Percentiles rank a stretch among this genome's conserved stretches.
Conservation (phyloP, 1,140 invertebrate species). For the Drosophila auraria region DNA sequence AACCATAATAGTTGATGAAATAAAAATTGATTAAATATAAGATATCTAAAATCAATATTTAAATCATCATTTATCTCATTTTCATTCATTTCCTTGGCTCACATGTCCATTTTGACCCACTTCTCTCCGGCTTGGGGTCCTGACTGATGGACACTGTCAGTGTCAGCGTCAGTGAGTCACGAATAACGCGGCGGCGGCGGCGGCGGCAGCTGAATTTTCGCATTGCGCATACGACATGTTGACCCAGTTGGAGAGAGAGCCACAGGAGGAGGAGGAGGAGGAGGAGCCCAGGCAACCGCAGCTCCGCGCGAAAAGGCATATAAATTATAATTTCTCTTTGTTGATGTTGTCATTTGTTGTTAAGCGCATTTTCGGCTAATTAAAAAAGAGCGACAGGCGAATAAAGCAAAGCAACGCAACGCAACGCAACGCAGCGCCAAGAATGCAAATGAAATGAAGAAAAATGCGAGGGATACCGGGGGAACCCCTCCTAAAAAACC, state of each 20-base stretch:
- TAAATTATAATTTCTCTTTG: constrained; percentile 68
- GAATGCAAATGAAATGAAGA: constrained; percentile 79
- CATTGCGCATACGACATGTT: constrained; percentile 72
- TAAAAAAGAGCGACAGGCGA: constrained; percentile 71
- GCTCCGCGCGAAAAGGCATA: constrained; percentile 16
- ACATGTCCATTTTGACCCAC: constrained; percentile 19
- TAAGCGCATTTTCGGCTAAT: constrained; percentile 79
- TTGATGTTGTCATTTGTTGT: constrained; percentile 74
- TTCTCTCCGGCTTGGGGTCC: neutral
- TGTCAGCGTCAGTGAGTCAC: constrained; percentile 35
- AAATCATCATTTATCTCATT: too few relatives aligned
- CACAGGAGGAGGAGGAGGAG: constrained; percentile 2
- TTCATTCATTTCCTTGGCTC: too few relatives aligned
- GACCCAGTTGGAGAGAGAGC: constrained; percentile 52
- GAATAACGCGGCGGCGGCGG: constrained; percentile 15
- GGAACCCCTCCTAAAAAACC: neutral
- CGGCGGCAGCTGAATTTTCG: constrained; percentile 21
- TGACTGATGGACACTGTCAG: constrained; percentile 30
- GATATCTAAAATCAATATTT: too few relatives aligned
- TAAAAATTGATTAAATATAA: too few relatives aligned
- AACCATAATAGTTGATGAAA: too few relatives aligned
- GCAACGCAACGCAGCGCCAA: constrained; percentile 34
- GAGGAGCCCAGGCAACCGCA: neutral
- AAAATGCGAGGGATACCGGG: constrained; percentile 50
- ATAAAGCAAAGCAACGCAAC: constrained; percentile 33